phyloP scores from a whole-genome alignment of 1,140 invertebrate genomes.

The Aphis craccivora region DNA sequence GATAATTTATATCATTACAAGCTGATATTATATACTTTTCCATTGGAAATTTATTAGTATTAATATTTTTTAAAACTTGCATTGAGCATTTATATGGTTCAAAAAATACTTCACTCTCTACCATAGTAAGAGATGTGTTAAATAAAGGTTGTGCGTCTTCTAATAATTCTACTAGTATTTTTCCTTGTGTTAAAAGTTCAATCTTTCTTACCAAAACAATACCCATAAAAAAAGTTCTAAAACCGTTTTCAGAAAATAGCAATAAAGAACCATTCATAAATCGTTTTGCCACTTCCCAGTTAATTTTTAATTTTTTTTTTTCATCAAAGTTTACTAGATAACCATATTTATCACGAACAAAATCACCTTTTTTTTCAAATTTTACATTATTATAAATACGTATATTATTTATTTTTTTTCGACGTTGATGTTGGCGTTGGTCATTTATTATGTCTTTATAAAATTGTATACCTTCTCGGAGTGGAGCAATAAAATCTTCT shows the following conservation, averaged over 20 bases:
- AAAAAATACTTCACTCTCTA: background rate
- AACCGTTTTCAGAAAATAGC: background rate
- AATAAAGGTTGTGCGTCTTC: background rate
- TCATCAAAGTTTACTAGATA: background rate
- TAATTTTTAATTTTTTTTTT: background rate
- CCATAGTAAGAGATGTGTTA: background rate
- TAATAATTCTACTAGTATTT: background rate
- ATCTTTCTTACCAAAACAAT: background rate
- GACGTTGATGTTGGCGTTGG: background rate
- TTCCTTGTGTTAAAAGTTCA: background rate
- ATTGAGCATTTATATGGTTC: constrained; percentile 66
- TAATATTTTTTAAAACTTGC: constrained; percentile 69
- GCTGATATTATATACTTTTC: constrained; percentile 71
- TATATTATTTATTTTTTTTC: constrained; percentile 57
- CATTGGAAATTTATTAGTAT: constrained; percentile 70
- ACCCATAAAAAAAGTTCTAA: background rate
- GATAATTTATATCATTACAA: constrained; percentile 59
- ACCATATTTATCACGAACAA: background rate
- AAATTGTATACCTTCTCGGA: constrained; percentile 68
- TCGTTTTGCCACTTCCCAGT: background rate
- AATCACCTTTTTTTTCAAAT: background rate
- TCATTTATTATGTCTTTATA: constrained; percentile 61
- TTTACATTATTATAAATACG: constrained; percentile 57
- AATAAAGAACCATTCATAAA: background rate
- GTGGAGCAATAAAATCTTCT: constrained; percentile 75